Evolutionary conservation across 2,113 vertebrate species (phyloP), one percentile per base, ranked within the genome.

Genomic region (Notothenia rossii): DNA sequence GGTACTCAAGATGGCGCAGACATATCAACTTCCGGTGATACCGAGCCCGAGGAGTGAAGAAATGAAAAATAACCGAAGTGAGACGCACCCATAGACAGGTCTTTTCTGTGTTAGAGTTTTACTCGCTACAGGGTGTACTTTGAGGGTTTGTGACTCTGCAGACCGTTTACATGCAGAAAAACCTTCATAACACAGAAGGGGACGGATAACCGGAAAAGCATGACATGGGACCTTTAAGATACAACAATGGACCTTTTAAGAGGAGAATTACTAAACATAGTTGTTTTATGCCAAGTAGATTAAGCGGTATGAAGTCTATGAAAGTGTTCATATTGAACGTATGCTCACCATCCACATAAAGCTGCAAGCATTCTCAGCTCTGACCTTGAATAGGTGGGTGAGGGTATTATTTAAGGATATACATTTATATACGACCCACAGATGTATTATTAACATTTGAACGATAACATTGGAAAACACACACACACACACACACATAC

Each of bases 371-470:
- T 7, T 40, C 14, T 62, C 43, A 15, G 20, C 40, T 72, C 11
- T 72, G 56, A 77, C 77, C 77, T 76, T 77, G 67, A 73, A 63
- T 18, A 29, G 17, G 8, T 20, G 11, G 33, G 14, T 10, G 18
- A 65, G 55, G 55, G 46, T 64, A 59, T 77, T 65, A 40, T 48
- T 54, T 54, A n/a, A 45, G 3, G 45, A 22, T 59, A 25, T 77
- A 9, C 3, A 66, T 56, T 62, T 67, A 29, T 61, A 69, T 10
- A 59, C 7, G 1, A 62, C 9, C 40, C 36, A 50, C 54, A 45
- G 11, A 20, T 53, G 9, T 71, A n/a, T 50, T 75, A 66, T 70
- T 9, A 66, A 76, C 6, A 25, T 56, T 79, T 66, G 12, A 79
- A 43, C 7, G 65, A 62, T 29, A 4, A 29, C 29, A 29, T 72